Evolutionary conservation across 1,140 invertebrate genomes (phyloP).

Genomic region (Plectrocnemia conspersa): DNA sequence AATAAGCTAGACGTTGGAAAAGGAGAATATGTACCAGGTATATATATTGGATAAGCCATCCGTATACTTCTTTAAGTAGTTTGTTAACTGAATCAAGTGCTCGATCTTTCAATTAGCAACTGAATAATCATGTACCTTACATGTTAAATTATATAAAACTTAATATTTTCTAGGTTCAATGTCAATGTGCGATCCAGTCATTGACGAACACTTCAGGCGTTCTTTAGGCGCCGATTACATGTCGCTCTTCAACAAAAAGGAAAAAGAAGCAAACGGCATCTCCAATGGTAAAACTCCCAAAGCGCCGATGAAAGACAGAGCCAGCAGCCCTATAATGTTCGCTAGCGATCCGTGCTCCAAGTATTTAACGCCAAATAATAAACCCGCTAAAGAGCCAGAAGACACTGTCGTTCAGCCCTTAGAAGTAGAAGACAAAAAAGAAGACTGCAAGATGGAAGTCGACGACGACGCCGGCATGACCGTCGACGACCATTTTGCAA

Average conservation of each 20-base stretch:
- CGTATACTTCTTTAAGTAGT: too few relatives aligned
- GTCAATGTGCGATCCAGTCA: conserved; percentile 78
- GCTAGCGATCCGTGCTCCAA: conserved; percentile 33
- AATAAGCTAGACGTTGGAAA: conserved; percentile 23
- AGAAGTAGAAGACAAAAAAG: conserved; percentile 7
- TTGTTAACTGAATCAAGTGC: too few relatives aligned
- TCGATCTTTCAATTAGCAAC: background rate
- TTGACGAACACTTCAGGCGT: conserved; percentile 93
- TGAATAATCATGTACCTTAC: background rate
- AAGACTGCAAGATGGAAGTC: conserved; percentile 43
- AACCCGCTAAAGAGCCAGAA: conserved; percentile 33
- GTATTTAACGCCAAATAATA: conserved; percentile 40
- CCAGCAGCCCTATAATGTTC: conserved; percentile 49
- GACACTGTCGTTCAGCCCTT: conserved; percentile 31
- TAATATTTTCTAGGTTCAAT: conserved; percentile 52
- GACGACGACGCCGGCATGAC: conserved; percentile 49
- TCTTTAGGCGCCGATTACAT: conserved; percentile 88
- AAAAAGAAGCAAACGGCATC: conserved; percentile 43
- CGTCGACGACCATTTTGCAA: conserved; percentile 95
- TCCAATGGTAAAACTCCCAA: conserved; percentile 37
- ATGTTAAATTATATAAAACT: background rate
- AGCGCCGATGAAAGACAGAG: conserved; percentile 43
- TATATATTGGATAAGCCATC: background rate
- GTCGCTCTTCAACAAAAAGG: conserved; percentile 63
- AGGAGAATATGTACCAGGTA: conserved; percentile 34